phyloP scores from a whole-genome alignment of 2,113 vertebrate genomes.

The Egretta garzetta region DNA sequence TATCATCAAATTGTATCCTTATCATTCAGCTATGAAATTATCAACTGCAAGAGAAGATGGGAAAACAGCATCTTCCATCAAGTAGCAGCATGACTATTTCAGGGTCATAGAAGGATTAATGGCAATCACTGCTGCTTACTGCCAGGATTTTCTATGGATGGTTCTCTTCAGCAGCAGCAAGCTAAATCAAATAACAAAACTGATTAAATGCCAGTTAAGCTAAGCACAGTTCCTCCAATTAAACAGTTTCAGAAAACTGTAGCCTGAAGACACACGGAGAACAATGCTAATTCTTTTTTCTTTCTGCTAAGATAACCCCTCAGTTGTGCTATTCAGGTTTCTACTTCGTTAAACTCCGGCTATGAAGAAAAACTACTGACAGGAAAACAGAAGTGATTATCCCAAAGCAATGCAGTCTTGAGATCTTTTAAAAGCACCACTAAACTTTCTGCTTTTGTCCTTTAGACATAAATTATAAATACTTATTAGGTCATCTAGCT shows the following conservation, averaged over 20 bases:
- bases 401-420: neutral
- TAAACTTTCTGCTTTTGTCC: neutral
- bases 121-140: neutral
- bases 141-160: neutral
- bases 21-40: constrained; percentile 14
- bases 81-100: neutral
- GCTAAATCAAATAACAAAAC: neutral
- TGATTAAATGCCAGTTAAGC: neutral
- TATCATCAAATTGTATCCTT: neutral
- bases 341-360: neutral
- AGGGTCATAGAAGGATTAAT: neutral
- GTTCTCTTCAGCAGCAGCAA: neutral
- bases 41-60: constrained; percentile 21
- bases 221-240: neutral
- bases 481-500: neutral
- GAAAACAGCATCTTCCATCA: neutral
- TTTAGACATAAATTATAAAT: neutral
- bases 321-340: neutral
- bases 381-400: neutral
- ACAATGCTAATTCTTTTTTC: neutral
- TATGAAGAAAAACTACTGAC: neutral
- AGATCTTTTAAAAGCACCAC: neutral
- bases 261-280: neutral
- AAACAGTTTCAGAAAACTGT: neutral
- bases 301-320: neutral